phyloP scores from a whole-genome alignment of 2,888 invertebrate genomes.

The Eupithecia insigniata region DNA sequence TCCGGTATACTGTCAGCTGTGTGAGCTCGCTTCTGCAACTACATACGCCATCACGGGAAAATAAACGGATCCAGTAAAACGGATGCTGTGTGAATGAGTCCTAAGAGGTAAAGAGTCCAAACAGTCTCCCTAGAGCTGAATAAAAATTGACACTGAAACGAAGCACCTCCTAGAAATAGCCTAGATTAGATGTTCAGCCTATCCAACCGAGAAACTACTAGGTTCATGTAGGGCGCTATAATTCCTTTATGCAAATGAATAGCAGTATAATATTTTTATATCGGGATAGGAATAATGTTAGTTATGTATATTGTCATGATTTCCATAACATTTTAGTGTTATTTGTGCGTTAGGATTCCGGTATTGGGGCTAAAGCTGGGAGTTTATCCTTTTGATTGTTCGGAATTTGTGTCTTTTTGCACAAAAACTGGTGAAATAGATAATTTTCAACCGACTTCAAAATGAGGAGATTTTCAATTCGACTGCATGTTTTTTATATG shows the following conservation, averaged over 20 bases:
- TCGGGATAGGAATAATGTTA: constrained; percentile 23
- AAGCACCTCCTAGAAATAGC: background rate
- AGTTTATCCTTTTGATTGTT: constrained; percentile 14
- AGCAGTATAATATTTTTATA: constrained; percentile 34
- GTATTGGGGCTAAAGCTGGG: constrained; percentile 23
- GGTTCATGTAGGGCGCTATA: background rate
- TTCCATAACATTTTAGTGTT: constrained; percentile 40
- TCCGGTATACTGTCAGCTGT: too few relatives aligned
- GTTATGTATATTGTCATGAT: constrained; percentile 26
- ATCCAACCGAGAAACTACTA: background rate
- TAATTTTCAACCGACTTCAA: too few relatives aligned
- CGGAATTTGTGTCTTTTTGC: background rate
- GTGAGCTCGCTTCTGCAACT: too few relatives aligned
- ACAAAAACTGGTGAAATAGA: background rate
- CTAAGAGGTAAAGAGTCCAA: background rate
- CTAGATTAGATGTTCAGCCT: background rate
- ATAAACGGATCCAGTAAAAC: too few relatives aligned
- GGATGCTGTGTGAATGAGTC: too few relatives aligned
- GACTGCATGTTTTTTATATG: too few relatives aligned
- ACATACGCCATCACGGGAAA: too few relatives aligned
- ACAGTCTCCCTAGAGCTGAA: background rate
- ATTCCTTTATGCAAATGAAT: constrained; percentile 14
- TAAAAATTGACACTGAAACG: background rate
- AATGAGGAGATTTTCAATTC: too few relatives aligned
- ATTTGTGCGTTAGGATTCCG: constrained; percentile 30